Percentiles rank a stretch among this genome's conserved stretches.
Evolutionary conservation across 2,113 vertebrate species (phyloP).

Genomic region (Sapayoa aenigma): DNA sequence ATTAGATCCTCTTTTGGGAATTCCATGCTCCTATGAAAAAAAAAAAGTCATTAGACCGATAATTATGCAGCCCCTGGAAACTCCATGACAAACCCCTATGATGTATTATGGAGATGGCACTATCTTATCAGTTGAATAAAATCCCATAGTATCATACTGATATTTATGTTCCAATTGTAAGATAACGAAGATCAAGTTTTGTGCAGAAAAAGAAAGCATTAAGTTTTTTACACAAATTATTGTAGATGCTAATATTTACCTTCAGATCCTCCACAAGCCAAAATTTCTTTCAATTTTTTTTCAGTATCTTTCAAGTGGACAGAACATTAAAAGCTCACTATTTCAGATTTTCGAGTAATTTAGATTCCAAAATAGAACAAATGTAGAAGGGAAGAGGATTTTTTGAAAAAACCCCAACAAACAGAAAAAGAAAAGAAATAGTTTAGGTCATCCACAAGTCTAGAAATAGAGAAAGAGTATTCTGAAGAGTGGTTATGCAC

Average conservation of each 20-base stretch:
- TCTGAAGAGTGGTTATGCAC: neutral
- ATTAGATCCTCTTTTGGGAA: neutral
- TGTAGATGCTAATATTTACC: neutral
- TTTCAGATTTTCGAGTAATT: neutral
- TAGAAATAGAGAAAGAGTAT: neutral
- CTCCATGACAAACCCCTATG: neutral
- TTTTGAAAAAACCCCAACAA: neutral
- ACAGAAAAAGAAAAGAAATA: neutral
- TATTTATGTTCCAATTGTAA: neutral
- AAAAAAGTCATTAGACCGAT: neutral
- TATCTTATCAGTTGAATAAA: neutral
- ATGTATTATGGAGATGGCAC: neutral
- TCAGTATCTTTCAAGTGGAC: neutral
- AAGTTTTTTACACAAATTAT: neutral
- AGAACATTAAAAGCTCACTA: neutral
- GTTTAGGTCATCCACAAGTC: neutral
- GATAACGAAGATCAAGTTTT: neutral
- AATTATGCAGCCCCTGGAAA: neutral
- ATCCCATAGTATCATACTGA: neutral
- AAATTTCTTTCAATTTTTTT: neutral
- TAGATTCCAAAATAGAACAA: neutral
- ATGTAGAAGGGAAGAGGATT: neutral
- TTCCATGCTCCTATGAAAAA: neutral
- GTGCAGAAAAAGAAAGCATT: neutral
- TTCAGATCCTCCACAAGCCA: neutral